These are phyloP conservation scores for Otolemur crassicaudatus DNA, from an alignment of 2,797 vertebrate genomes.

Conservation along the genomic window DNA sequence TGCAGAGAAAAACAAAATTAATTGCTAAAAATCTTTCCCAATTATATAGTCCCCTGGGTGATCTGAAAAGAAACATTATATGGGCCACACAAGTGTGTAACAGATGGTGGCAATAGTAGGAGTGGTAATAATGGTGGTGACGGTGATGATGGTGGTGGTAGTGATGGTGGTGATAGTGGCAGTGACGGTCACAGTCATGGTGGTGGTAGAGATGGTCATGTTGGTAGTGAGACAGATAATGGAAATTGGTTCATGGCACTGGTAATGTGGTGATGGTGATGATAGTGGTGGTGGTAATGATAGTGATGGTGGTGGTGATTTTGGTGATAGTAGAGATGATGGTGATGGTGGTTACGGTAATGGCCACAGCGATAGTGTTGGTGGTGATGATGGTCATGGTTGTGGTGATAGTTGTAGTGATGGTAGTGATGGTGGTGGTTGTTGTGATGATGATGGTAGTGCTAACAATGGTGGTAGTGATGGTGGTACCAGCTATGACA, in stretches of 20 bases:
- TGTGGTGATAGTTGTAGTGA: rapidly evolving
- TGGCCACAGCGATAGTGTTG: rapidly evolving
- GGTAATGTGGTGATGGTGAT: rapidly evolving
- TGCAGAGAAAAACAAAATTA: not conserved
- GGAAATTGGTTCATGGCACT: not conserved
- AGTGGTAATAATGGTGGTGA: no score
- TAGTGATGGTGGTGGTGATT: rapidly evolving
- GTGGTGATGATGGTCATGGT: rapidly evolving
- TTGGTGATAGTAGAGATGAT: rapidly evolving
- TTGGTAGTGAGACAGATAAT: rapidly evolving
- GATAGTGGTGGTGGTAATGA: not conserved
- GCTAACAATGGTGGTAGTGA: rapidly evolving
- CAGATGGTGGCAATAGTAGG: no score
- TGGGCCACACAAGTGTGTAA: not conserved
- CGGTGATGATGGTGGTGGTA: no score
- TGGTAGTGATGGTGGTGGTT: rapidly evolving
- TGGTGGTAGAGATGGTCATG: not conserved
- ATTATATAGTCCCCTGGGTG: not conserved
- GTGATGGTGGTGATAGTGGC: no score
- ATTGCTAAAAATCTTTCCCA: constrained; percentile 6
- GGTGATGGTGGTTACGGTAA: rapidly evolving
- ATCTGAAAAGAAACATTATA: constrained; percentile 14
- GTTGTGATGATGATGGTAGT: rapidly evolving
- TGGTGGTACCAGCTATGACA: rapidly evolving
- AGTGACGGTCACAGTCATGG: not conserved